A percentile compares a stretch with the other conserved stretches of the same genome.
phyloP scores from a whole-genome alignment of 2,888 invertebrate genomes.

The Dioctria rufipes region DNA sequence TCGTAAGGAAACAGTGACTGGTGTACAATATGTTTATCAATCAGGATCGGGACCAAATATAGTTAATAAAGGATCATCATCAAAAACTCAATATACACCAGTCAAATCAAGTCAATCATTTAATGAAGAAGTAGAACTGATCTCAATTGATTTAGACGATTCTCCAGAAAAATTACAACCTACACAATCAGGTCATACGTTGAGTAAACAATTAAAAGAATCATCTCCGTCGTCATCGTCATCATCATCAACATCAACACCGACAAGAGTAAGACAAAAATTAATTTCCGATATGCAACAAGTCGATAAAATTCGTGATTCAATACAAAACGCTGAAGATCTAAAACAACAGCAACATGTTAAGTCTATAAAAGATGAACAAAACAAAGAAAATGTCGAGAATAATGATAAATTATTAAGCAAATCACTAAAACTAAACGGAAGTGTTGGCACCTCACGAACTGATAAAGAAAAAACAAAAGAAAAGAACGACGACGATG shows the following conservation, averaged over 20 bases:
- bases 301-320: constrained; percentile 55
- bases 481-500: constrained; percentile 4
- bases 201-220: background rate
- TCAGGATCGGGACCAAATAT: background rate
- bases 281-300: constrained; percentile 53
- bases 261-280: background rate
- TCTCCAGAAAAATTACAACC: constrained; percentile 27
- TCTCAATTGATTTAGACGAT: constrained; percentile 42
- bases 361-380: constrained; percentile 40
- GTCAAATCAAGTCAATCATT: background rate
- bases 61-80: background rate
- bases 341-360: constrained; percentile 37
- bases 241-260: background rate
- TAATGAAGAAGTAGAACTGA: constrained; percentile 7
- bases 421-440: constrained; percentile 38
- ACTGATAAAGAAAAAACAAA: constrained; percentile 15
- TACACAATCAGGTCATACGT: too few relatives aligned
- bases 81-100: constrained; percentile 6
- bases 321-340: constrained; percentile 50
- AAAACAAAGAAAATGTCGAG: constrained; percentile 50
- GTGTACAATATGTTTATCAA: constrained; percentile 15
- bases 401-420: constrained; percentile 45
- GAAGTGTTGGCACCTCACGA: constrained; percentile 13
- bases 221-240: constrained; percentile 7
- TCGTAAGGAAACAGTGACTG: constrained; percentile 18